Evolutionary conservation across 2,888 invertebrate genomes (phyloP), one percentile per base, ranked within the genome.

Genomic region (Barypeithes pellucidus): DNA sequence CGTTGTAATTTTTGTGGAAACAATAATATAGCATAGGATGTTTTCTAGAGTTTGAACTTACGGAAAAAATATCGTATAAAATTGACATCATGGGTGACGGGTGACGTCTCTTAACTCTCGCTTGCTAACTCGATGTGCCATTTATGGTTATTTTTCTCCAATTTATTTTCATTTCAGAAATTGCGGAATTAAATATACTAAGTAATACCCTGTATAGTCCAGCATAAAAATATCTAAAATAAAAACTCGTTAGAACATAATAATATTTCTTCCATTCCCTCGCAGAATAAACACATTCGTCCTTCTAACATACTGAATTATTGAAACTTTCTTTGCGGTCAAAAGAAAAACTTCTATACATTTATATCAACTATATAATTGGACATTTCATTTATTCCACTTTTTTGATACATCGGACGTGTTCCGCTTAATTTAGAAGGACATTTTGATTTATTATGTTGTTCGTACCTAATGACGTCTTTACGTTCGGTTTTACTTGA

Each of bases 281-380:
- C 9, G 11, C 1, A 45, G 16, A 45, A 45, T 16, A 45, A 45
- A 45, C 16, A 45, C 8, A 45, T 47, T 47, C 7, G 11, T 47
- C 20, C 3, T 18, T 20, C 12, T 20, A 22, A 50, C 20, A 12
- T 50, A 50, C 50, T 50, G 24, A 50, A 50, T 50, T 50, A 50
- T 50, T 50, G 24, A 50, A 50, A 12, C 50, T 50, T 24, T 24
- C 24, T 50, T 50, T 24, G 50, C 50, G 50, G 50, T 24, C 22
- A 50, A 50, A 50, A n/a, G 50, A n/a, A 50, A 50, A 50, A 50
- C 24, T 50, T 50, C 50, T 50, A 50, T 50, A 50, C 50, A 50
- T 50, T 50, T 50, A 50, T 50, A 50, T 50, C 50, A 50, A 50
- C 50, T 50, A 50, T 50, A 50, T 50, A 50, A 50, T 50, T 50